Evolutionary conservation across 2,113 vertebrate genomes (phyloP).

Genomic region (Coptodon bakossiorum): DNA sequence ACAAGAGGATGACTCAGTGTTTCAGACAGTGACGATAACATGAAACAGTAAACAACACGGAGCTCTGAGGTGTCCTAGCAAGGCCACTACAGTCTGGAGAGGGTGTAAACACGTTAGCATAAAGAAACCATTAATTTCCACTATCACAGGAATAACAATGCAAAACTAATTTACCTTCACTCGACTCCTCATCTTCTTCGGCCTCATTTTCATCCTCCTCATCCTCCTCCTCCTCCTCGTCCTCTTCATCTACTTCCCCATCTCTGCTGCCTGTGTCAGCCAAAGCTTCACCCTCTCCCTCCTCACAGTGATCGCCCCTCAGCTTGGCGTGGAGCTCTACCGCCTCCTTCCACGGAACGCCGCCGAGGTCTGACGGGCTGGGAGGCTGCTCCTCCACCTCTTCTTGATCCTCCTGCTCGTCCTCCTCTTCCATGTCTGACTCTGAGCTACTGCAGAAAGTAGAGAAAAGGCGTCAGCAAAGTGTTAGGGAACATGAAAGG

Average conservation of each 20-base stretch:
- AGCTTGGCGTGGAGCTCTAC: constrained; percentile 86
- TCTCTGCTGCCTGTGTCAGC: constrained; percentile 40
- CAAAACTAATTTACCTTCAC: constrained; percentile 76
- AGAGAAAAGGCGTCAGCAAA: not conserved
- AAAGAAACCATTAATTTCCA: rapidly evolving
- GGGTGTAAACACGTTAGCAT: not conserved
- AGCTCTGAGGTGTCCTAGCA: not conserved
- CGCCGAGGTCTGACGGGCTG: constrained; percentile 82
- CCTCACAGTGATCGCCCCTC: constrained; percentile 70
- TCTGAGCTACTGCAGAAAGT: constrained; percentile 84
- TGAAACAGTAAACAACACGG: not conserved
- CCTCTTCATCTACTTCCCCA: constrained; percentile 51
- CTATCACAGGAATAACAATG: no score
- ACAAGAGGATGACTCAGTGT: not conserved
- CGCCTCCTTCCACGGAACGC: constrained; percentile 90
- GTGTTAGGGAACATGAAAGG: not conserved
- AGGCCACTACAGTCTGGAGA: not conserved
- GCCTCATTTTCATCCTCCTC: constrained; percentile 25
- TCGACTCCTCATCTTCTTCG: constrained; percentile 72
- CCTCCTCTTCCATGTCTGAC: constrained; percentile 88
- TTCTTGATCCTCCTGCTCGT: constrained; percentile 59
- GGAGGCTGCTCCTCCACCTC: constrained; percentile 59
- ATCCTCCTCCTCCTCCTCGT: constrained; percentile 24
- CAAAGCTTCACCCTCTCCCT: constrained; percentile 47
- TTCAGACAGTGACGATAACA: not conserved